Percentiles rank a stretch among this genome's conserved stretches.
Conservation (phyloP, 2,888 invertebrate species). For the Desoria tigrina region DNA sequence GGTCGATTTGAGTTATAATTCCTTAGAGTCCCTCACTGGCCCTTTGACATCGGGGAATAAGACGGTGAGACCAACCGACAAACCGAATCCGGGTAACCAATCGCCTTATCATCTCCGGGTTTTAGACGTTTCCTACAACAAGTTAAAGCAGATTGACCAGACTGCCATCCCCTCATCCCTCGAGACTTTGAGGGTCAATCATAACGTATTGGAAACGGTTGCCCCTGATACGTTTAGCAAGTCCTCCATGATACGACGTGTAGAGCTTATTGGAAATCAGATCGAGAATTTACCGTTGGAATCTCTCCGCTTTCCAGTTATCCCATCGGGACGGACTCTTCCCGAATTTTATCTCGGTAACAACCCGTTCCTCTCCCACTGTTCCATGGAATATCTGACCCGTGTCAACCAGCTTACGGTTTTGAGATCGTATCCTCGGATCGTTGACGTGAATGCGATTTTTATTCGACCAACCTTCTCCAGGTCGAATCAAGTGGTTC, state of each 20-base stretch:
- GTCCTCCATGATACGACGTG: constrained; percentile 79
- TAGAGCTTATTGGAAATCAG: constrained; percentile 87
- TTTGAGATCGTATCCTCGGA: constrained; percentile 75
- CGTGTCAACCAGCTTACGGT: constrained; percentile 78
- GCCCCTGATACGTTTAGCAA: constrained; percentile 83
- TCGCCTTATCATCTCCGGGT: constrained; percentile 57
- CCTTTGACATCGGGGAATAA: constrained; percentile 66
- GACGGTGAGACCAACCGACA: background rate
- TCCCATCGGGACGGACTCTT: constrained; percentile 70
- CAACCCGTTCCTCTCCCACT: constrained; percentile 92
- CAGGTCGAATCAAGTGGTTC: constrained; percentile 56
- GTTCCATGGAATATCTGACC: constrained; percentile 93
- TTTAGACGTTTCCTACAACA: constrained; percentile 85
- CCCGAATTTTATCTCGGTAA: constrained; percentile 89
- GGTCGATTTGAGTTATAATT: constrained; percentile 86
- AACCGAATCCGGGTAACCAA: background rate
- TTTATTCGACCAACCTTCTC: constrained; percentile 79
- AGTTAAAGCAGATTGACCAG: constrained; percentile 76
- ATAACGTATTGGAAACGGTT: constrained; percentile 79
- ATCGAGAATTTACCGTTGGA: constrained; percentile 79
- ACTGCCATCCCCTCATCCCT: constrained; percentile 85
- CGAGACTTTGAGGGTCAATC: constrained; percentile 83
- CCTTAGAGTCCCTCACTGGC: constrained; percentile 77
- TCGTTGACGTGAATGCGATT: constrained; percentile 85
- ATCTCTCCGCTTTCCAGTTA: constrained; percentile 70